Base-by-base conservation (phyloP, 2,113 vertebrate species). In the Lonchura striata region DNA sequence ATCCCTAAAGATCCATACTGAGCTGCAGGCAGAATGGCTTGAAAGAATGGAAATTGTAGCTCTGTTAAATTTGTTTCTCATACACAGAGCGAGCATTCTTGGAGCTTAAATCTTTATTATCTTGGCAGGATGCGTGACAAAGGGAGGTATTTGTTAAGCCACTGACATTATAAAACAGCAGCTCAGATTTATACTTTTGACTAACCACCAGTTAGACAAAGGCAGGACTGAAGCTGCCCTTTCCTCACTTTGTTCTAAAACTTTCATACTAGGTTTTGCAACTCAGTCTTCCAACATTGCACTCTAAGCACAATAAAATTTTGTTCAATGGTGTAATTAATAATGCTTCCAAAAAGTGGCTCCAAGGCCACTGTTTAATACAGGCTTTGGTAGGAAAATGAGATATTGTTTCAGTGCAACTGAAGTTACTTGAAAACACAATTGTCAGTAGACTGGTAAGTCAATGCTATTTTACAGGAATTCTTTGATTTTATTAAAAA, bases 31-130 rank as follows among this genome's bases (percentile, higher is more conserved):
- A 82, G 91, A 92, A 86, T 69, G 83, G 35, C 65, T 37, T 91
- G 81, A 95, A 95, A 79, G 68, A 91, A 94, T 66, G 47, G 93
- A 95, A 97, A 96, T 74, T 3, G 31, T 44, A 68, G 42, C 54
- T 74, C 66, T 66, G 44, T 80, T 94, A 72, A 86, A 96, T 93
- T 83, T 97, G 92, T 92, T 93, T 94, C 72, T 96, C 23, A 35
- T 61, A 91, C 47, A 94, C 60, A 88, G 23, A 69, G 28, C 66
- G 52, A 83, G 85, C 42, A 69, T 93, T 93, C 54, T 60, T 47
- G 60, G 56, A 81, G 21, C 54, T 94, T 96, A 91, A 87, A 89
- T 96, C 82, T 86, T 83, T 82, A 94, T 70, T 88, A 84, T 46
- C 10, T 47, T 83, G 69, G 44, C 63, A 90, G 27, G 21, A 53